Evolutionary conservation across 2,113 vertebrate species (phyloP).

Genomic region (Marcusenius ussheri): DNA sequence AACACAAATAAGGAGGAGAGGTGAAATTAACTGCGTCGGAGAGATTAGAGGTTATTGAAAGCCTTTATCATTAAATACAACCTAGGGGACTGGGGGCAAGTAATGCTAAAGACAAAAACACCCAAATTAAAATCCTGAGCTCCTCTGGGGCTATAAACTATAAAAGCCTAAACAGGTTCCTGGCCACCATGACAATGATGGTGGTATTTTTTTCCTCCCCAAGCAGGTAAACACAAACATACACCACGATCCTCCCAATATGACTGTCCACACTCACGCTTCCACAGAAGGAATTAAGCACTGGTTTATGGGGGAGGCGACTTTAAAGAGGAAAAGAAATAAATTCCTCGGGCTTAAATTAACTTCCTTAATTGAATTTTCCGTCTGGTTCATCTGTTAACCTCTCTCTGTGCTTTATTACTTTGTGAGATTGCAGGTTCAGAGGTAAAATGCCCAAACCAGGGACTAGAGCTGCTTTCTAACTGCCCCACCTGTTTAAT

Average conservation of each 20-base stretch:
- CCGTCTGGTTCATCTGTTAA: slow-evolving; percentile 52
- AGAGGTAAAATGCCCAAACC: slow-evolving; percentile 44
- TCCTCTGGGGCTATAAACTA: not conserved
- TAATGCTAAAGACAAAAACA: slow-evolving; percentile 25
- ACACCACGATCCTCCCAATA: not conserved
- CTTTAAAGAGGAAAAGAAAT: not conserved
- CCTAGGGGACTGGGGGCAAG: slow-evolving; percentile 25
- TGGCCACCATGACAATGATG: not conserved
- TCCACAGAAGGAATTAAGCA: not conserved
- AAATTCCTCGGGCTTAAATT: slow-evolving; percentile 40
- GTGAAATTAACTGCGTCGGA: slow-evolving; percentile 18
- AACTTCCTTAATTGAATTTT: slow-evolving; percentile 66
- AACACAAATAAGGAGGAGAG: not conserved
- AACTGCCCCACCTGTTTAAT: slow-evolving; percentile 56
- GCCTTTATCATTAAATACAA: slow-evolving; percentile 26
- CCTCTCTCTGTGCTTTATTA: slow-evolving; percentile 56
- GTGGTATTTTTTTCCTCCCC: not conserved
- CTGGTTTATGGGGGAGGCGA: not conserved
- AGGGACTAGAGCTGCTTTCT: slow-evolving; percentile 39
- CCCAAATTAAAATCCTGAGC: slow-evolving; percentile 3
- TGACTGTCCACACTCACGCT: not conserved
- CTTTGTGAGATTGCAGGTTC: not conserved
- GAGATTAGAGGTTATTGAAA: slow-evolving; percentile 31
- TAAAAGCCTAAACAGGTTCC: not conserved
- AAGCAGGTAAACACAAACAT: not conserved